phyloP scores from a whole-genome alignment of 1,140 invertebrate genomes.

The Heliconius hewitsoni region DNA sequence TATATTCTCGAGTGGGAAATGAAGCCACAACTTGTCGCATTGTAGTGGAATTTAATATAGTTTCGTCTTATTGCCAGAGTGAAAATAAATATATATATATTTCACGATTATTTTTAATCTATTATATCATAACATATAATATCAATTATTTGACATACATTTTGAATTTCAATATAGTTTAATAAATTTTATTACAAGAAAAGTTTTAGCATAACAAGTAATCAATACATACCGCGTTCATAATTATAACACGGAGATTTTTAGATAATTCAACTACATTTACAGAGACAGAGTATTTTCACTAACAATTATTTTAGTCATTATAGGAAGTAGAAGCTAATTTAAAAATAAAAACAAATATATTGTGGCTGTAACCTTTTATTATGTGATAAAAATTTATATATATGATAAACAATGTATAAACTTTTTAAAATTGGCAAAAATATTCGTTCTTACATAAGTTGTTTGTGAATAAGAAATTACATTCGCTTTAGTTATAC shows the following conservation, averaged over 20 bases:
- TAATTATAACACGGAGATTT: neutral
- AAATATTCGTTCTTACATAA: no score
- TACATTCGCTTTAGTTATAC: neutral
- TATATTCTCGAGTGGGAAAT: no score
- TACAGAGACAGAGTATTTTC: neutral
- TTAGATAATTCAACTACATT: neutral
- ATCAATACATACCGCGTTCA: slow-evolving; percentile 1
- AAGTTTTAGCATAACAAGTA: neutral
- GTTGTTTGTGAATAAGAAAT: neutral
- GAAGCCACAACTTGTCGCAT: no score
- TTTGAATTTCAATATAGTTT: no score
- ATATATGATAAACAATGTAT: neutral
- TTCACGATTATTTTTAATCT: no score
- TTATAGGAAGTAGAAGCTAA: no score
- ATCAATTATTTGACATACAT: no score
- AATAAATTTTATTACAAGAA: no score
- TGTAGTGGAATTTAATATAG: no score
- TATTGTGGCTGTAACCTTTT: neutral
- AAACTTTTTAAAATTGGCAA: neutral
- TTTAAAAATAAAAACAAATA: neutral
- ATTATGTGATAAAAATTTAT: neutral
- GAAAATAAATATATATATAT: no score
- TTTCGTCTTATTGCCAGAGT: no score
- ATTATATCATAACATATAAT: no score
- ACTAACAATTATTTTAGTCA: neutral